phyloP scores from a whole-genome alignment of 2,888 invertebrate genomes.

The Eristalis arbustorum region DNA sequence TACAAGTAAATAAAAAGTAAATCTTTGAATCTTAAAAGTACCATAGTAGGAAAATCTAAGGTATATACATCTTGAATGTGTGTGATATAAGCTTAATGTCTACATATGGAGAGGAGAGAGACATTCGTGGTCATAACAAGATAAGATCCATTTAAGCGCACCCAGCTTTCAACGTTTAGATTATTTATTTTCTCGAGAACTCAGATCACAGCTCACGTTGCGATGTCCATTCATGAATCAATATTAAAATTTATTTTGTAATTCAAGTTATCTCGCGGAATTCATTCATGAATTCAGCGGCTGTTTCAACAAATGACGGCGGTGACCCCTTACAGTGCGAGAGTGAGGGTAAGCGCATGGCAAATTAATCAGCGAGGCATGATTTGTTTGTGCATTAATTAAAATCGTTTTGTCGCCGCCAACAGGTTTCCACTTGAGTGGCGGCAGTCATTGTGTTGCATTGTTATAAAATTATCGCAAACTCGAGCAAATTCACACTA shows the following conservation, averaged over 20 bases:
- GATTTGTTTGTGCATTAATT: conserved; percentile 66
- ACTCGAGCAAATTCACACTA: conserved; percentile 18
- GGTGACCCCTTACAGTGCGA: conserved; percentile 46
- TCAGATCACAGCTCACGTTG: background rate
- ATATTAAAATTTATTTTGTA: conserved; percentile 53
- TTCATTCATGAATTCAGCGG: conserved; percentile 55
- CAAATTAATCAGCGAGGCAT: conserved; percentile 64
- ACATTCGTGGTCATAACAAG: background rate
- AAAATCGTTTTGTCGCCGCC: conserved; percentile 61
- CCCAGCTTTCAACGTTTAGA: background rate
- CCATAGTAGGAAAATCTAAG: no score
- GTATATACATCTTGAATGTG: no score
- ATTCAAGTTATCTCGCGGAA: conserved; percentile 47
- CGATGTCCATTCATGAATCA: conserved; percentile 61
- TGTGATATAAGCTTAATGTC: no score
- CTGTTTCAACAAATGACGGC: background rate
- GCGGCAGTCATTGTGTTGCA: conserved; percentile 36
- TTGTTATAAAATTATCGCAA: conserved; percentile 60
- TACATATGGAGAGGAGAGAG: background rate
- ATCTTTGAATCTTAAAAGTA: no score
- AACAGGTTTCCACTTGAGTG: conserved; percentile 64
- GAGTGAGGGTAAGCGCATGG: conserved; percentile 47
- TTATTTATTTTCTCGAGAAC: conserved; percentile 20
- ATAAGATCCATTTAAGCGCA: background rate
- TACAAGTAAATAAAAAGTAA: no score